Percentiles rank a stretch among this genome's conserved stretches.
These are phyloP conservation scores for Acrocephalus kingi DNA, from an alignment of 2,113 vertebrate genomes.

Conservation along the genomic window DNA sequence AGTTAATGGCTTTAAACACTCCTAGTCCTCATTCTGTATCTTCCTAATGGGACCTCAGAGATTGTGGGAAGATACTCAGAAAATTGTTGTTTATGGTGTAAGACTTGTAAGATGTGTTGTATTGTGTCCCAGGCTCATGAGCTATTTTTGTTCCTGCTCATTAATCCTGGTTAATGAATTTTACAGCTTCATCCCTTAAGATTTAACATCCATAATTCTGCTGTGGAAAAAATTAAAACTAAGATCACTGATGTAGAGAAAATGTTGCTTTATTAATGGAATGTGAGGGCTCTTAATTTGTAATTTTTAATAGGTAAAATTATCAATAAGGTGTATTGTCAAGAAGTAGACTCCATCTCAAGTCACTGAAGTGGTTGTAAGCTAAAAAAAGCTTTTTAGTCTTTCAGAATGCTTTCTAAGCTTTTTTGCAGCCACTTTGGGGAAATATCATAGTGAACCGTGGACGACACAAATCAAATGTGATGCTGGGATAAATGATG, in stretches of 20 bases:
- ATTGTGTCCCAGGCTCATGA: neutral
- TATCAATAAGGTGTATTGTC: neutral
- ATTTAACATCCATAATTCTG: neutral
- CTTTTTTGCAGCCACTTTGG: neutral
- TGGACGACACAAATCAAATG: neutral
- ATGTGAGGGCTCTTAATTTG: neutral
- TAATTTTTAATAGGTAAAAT: neutral
- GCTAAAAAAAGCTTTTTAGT: neutral
- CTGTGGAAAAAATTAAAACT: neutral
- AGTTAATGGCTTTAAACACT: constrained; percentile 1
- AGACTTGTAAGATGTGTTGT: neutral
- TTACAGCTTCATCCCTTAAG: neutral
- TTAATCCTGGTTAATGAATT: constrained; percentile 25
- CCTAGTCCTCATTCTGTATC: neutral
- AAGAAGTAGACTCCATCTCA: neutral
- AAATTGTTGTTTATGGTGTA: neutral
- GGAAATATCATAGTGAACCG: neutral
- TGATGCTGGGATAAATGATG: neutral
- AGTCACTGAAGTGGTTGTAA: neutral
- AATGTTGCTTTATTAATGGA: neutral
- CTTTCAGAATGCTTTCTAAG: neutral
- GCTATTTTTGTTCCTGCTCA: constrained; percentile 9
- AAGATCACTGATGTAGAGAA: neutral
- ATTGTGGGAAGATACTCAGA: neutral
- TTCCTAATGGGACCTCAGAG: neutral